phyloP scores from a whole-genome alignment of 2,888 invertebrate genomes.

The Chymomyza fuscimana region DNA sequence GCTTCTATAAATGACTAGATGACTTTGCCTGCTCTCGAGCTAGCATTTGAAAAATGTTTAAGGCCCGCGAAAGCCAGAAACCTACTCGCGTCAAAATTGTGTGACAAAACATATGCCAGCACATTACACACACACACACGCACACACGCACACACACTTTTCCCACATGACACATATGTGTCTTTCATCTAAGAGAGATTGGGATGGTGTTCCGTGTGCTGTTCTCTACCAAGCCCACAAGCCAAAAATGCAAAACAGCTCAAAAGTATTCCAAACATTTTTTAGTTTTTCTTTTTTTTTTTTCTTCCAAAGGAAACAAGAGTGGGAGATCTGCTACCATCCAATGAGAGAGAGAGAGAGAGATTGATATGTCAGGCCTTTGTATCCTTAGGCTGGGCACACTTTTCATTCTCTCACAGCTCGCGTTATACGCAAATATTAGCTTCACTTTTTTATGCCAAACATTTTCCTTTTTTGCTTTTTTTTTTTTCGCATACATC shows the following conservation, averaged over 20 bases:
- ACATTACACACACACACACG: slow-evolving; percentile 24
- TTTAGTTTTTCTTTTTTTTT: slow-evolving; percentile 17
- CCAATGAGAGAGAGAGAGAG: too few species aligned
- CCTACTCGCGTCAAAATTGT: slow-evolving; percentile 56
- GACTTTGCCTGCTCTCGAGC: slow-evolving; percentile 6
- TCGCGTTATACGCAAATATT: background rate
- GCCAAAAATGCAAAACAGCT: slow-evolving; percentile 72
- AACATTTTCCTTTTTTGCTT: background rate
- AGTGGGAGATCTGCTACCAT: background rate
- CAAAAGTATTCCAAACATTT: slow-evolving; percentile 68
- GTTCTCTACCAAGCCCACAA: slow-evolving; percentile 53
- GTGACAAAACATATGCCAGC: slow-evolving; percentile 67
- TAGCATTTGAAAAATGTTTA: background rate
- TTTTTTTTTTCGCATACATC: background rate
- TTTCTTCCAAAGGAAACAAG: background rate
- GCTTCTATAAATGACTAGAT: background rate
- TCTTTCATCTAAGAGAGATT: background rate
- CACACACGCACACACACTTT: background rate
- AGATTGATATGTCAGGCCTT: background rate
- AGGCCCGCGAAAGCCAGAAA: background rate
- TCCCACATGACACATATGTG: background rate
- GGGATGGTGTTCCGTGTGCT: background rate
- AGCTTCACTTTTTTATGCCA: background rate
- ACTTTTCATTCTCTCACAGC: background rate
- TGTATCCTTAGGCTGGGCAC: background rate